Percentiles rank a stretch among this genome's conserved stretches.
Conservation (phyloP, 1,140 invertebrate genomes). For the Lasioglossum baleicum region DNA sequence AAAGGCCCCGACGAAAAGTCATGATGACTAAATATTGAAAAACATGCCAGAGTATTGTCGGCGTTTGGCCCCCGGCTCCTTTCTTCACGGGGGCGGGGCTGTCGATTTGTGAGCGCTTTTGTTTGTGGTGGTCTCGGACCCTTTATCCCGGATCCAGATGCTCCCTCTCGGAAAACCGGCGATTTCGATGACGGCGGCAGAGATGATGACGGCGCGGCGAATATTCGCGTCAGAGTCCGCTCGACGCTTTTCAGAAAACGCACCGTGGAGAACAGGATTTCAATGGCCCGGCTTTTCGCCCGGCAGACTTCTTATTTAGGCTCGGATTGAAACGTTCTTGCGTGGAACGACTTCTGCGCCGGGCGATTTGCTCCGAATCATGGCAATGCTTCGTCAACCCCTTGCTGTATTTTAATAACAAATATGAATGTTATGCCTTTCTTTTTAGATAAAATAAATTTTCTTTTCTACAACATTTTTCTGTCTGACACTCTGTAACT, state of each 20-base stretch:
- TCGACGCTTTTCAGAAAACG: conserved; percentile 21
- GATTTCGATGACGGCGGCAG: neutral
- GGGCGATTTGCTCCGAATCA: too few relatives aligned
- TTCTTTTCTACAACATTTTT: too few relatives aligned
- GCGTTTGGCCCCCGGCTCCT: conserved; percentile 39
- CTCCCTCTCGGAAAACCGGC: conserved; percentile 13
- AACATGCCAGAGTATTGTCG: conserved; percentile 77
- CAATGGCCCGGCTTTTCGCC: neutral
- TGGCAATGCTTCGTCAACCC: too few relatives aligned
- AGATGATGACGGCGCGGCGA: neutral
- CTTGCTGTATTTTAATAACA: too few relatives aligned
- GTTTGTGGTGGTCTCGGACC: conserved; percentile 54
- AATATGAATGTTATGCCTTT: too few relatives aligned
- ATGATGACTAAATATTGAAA: conserved; percentile 81
- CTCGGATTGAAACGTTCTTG: neutral
- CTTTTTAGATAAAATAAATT: too few relatives aligned
- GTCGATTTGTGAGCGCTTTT: conserved; percentile 63
- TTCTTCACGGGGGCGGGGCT: conserved; percentile 50
- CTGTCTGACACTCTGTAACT: too few relatives aligned
- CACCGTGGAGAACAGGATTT: conserved; percentile 30
- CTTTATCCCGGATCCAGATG: conserved; percentile 52
- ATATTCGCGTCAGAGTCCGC: neutral
- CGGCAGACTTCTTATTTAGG: conserved; percentile 20
- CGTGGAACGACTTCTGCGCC: too few relatives aligned
- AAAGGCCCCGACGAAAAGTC: conserved; percentile 77